phyloP scores from a whole-genome alignment of 2,888 invertebrate genomes.

The Aphidius colemani region DNA sequence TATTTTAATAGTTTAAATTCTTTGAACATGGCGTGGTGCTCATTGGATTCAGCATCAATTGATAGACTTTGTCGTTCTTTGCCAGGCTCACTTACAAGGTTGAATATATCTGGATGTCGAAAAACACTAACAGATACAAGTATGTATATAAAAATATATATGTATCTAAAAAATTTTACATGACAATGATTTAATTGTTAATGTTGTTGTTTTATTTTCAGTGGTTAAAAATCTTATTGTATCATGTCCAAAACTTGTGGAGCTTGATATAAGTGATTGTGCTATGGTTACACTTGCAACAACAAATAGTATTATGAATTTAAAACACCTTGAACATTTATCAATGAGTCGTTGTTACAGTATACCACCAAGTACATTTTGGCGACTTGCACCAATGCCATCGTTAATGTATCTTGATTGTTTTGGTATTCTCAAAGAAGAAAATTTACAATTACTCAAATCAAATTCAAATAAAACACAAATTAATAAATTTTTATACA shows the following conservation, averaged over 20 bases:
- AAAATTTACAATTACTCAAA: conserved; percentile 59
- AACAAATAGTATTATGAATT: conserved; percentile 65
- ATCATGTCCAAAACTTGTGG: conserved; percentile 74
- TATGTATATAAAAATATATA: no score
- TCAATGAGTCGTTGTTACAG: conserved; percentile 82
- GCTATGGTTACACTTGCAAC: conserved; percentile 70
- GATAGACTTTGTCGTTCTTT: conserved; percentile 66
- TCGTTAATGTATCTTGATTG: conserved; percentile 78
- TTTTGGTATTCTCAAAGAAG: conserved; percentile 76
- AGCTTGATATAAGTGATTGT: conserved; percentile 89
- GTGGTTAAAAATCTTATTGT: conserved; percentile 70
- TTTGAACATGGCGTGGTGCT: conserved; percentile 84
- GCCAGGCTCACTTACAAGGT: conserved; percentile 69
- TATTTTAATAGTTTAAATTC: conserved; percentile 66
- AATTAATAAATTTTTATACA: conserved; percentile 78
- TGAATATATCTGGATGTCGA: conserved; percentile 85
- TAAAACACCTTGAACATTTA: conserved; percentile 73
- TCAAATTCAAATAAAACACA: conserved; percentile 66
- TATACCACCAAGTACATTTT: conserved; percentile 71
- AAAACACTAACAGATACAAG: conserved; percentile 75
- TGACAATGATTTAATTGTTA: not conserved
- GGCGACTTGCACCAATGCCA: conserved; percentile 67
- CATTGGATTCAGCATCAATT: conserved; percentile 67
- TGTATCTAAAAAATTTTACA: no score
- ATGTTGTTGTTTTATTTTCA: conserved; percentile 56